Conservation (phyloP, 2,888 invertebrate genomes). For the Drosophila algonquin region DNA sequence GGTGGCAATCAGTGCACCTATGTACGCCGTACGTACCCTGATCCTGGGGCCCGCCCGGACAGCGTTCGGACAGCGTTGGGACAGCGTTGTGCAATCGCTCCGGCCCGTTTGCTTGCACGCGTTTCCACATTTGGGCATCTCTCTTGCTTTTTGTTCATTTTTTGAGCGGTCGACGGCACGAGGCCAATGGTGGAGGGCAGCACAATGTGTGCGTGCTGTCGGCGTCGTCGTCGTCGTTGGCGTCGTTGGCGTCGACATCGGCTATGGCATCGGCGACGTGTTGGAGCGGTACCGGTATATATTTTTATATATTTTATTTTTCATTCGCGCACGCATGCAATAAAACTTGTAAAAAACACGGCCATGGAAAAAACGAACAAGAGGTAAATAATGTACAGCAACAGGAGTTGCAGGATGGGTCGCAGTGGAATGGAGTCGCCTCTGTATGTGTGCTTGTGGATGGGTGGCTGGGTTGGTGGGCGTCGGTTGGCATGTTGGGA, state of each 20-base stretch:
- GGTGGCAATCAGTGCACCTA: constrained; percentile 76
- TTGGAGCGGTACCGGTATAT: constrained; percentile 77
- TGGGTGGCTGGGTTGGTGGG: neutral
- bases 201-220: neutral
- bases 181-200: constrained; percentile 51
- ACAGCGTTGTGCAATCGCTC: constrained; percentile 63
- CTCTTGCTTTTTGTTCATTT: constrained; percentile 78
- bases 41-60: constrained; percentile 49
- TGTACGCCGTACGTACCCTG: constrained; percentile 52
- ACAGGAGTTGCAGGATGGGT: constrained; percentile 3
- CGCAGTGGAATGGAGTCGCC: neutral
- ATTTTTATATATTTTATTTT: constrained; percentile 81
- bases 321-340: constrained; percentile 82
- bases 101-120: constrained; percentile 77
- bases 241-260: constrained; percentile 11
- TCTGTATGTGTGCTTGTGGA: neutral
- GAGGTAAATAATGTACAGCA: constrained; percentile 74
- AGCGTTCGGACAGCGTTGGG: constrained; percentile 27
- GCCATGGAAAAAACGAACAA: constrained; percentile 71
- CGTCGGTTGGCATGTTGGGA: constrained; percentile 6
- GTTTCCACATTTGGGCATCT: constrained; percentile 76
- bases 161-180: constrained; percentile 57
- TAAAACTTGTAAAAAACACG: constrained; percentile 79
- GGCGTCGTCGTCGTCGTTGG: constrained; percentile 10
- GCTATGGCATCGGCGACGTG: constrained; percentile 46